A percentile compares a stretch with the other conserved stretches of the same genome.
These are phyloP conservation scores for Oceanodroma tethys DNA, from an alignment of 2,113 vertebrate genomes.

Conservation along the genomic window DNA sequence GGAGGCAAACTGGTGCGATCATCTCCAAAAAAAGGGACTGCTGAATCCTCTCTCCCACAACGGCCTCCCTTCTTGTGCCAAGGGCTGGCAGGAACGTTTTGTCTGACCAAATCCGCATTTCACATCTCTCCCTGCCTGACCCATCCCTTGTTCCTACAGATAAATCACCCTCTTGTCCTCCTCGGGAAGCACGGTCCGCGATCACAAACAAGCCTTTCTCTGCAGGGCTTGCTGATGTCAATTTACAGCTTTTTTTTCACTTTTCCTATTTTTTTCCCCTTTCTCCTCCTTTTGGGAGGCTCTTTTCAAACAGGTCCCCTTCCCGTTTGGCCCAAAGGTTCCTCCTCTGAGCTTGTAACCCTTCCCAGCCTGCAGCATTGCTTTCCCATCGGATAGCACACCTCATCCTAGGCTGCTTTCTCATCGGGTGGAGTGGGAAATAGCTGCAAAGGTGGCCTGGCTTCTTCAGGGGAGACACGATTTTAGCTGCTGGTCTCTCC, in stretches of 20 bases:
- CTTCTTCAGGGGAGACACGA: not conserved
- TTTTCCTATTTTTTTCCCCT: not conserved
- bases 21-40: not conserved
- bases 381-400: not conserved
- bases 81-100: not conserved
- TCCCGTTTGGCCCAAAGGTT: not conserved
- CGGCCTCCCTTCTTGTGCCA: not conserved
- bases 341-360: not conserved
- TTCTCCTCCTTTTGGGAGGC: not conserved
- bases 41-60: not conserved
- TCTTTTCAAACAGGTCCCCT: not conserved
- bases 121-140: not conserved
- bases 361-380: not conserved
- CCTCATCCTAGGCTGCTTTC: not conserved
- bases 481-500: not conserved
- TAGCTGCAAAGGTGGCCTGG: not conserved
- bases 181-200: not conserved
- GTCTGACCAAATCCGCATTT: not conserved
- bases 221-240: not conserved
- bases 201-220: constrained; percentile 19
- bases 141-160: constrained; percentile 13
- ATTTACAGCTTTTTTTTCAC: not conserved
- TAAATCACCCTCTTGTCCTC: constrained; percentile 46
- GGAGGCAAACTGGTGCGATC: not conserved
- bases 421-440: not conserved